Percentiles rank a stretch among this genome's conserved stretches.
These are phyloP conservation scores for Cinclus cinclus DNA, from an alignment of 2,113 vertebrate species.

Conservation along the genomic window DNA sequence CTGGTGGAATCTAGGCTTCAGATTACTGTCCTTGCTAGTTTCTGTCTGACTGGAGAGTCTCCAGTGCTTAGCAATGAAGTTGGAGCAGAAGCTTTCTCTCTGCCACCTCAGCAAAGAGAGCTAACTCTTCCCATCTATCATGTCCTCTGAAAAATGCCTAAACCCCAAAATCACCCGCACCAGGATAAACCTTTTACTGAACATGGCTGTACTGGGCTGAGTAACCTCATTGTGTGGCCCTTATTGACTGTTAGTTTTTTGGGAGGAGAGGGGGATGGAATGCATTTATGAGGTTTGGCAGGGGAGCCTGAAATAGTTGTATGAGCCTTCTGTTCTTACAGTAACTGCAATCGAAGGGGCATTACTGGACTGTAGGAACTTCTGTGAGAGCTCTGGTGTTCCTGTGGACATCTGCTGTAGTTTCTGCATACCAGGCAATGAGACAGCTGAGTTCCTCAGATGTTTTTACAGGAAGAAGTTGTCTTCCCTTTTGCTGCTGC, in stretches of 20 bases:
- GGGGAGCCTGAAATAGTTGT: background rate
- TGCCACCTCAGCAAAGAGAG: background rate
- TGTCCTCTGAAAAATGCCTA: background rate
- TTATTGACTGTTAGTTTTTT: background rate
- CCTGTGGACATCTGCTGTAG: background rate
- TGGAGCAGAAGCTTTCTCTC: background rate
- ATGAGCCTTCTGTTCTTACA: accelerated
- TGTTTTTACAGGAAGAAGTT: background rate
- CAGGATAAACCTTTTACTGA: background rate
- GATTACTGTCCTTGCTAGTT: background rate
- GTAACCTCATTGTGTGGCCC: background rate
- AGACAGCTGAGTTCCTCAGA: no score
- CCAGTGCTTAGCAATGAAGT: background rate
- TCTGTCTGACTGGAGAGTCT: background rate
- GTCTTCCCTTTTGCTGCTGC: background rate
- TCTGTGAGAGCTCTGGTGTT: background rate
- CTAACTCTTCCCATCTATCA: background rate
- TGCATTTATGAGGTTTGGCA: background rate
- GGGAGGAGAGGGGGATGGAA: background rate
- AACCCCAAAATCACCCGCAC: background rate
- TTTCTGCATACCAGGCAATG: background rate
- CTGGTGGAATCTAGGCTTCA: background rate
- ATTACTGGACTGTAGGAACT: background rate
- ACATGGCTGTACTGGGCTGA: background rate
- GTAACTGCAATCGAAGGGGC: background rate